These are phyloP conservation scores for Pristionchus pacificus DNA, from an alignment of 1,140 invertebrate genomes.

Conservation along the genomic window DNA sequence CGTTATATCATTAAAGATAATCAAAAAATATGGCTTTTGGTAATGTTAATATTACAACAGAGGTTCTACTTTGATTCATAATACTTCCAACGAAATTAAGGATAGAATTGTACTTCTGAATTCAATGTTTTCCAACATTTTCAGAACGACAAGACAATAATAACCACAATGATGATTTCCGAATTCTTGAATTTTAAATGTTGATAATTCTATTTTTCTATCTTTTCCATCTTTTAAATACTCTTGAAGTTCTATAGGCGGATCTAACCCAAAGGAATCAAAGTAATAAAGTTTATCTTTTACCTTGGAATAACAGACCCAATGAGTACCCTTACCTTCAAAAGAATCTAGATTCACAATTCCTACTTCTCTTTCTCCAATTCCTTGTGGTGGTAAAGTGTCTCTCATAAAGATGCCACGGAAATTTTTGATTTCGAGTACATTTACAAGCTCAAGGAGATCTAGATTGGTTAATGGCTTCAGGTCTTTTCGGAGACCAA, in stretches of 20 bases:
- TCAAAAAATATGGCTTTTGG: conserved; percentile 10
- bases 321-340: no score
- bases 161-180: no score
- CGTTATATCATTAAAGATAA: conserved; percentile 15
- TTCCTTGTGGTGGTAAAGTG: conserved; percentile 26
- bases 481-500: conserved; percentile 18
- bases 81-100: no score
- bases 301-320: conserved; percentile 30
- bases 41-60: conserved; percentile 2
- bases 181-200: conserved; percentile 37
- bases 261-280: conserved; percentile 36
- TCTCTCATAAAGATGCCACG: conserved; percentile 11
- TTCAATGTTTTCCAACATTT: conserved; percentile 26
- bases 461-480: conserved; percentile 18
- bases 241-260: conserved; percentile 26
- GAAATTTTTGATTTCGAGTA: conserved; percentile 13
- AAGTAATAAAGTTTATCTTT: conserved; percentile 29
- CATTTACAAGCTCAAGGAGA: conserved; percentile 4
- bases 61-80: no score
- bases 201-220: conserved; percentile 26
- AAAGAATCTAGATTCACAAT: conserved; percentile 32
- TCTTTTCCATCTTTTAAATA: conserved; percentile 31
- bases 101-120: conserved; percentile 19
- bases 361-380: conserved; percentile 27
- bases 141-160: conserved; percentile 31